Conservation (phyloP, 2,888 invertebrate genomes). For the Temnothorax rugatulus region DNA sequence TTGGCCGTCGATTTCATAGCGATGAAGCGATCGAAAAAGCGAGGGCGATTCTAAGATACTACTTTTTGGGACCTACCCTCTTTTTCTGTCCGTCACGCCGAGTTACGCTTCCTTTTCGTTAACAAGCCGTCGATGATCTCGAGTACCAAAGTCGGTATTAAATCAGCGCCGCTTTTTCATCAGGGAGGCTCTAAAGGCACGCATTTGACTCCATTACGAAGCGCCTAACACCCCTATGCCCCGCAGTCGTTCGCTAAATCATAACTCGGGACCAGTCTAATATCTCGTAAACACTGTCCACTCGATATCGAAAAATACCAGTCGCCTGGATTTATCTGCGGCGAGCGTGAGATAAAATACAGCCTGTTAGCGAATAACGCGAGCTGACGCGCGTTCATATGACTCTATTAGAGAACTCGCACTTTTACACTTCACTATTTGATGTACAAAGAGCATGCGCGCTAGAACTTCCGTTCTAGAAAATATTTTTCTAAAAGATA, state of each 20-base stretch:
- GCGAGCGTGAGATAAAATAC: constrained; percentile 38
- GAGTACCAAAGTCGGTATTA: constrained; percentile 48
- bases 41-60: constrained; percentile 4
- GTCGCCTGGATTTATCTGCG: constrained; percentile 41
- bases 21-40: constrained; percentile 8
- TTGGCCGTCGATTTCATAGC: background rate
- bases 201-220: constrained; percentile 79
- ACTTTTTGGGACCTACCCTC: constrained; percentile 4
- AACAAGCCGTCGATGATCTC: constrained; percentile 67
- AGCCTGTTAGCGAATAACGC: constrained; percentile 45
- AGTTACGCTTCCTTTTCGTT: constrained; percentile 56
- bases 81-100: constrained; percentile 56
- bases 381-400: constrained; percentile 7
- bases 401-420: constrained; percentile 43
- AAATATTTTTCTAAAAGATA: background rate
- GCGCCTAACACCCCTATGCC: constrained; percentile 70
- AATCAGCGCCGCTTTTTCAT: constrained; percentile 67
- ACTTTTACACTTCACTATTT: background rate
- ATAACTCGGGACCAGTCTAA: constrained; percentile 34
- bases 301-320: constrained; percentile 45
- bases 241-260: constrained; percentile 55
- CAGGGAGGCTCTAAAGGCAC: constrained; percentile 75
- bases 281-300: constrained; percentile 53
- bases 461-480: background rate
- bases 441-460: too few relatives aligned